Evolutionary conservation across 2,888 invertebrate species (phyloP).

Genomic region (Pteria penguin): DNA sequence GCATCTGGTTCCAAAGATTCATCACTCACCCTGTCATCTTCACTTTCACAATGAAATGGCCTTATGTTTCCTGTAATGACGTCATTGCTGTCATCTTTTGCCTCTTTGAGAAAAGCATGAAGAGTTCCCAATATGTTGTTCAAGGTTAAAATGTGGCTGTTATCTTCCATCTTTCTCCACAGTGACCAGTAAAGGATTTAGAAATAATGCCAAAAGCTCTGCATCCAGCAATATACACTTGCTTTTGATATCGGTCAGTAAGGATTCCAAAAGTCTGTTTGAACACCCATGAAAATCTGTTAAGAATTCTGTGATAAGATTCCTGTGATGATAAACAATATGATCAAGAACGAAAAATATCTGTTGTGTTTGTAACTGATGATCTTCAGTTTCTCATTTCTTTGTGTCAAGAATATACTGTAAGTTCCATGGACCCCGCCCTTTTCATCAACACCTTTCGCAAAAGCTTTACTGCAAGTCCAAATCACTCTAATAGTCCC

Average conservation of each 20-base stretch:
- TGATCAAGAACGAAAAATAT: conserved; percentile 19
- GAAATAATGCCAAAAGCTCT: conserved; percentile 35
- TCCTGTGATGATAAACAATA: conserved; percentile 33
- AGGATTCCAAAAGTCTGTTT: conserved; percentile 32
- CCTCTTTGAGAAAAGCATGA: too few relatives aligned
- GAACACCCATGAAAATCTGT: conserved; percentile 13
- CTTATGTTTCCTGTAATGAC: conserved; percentile 29
- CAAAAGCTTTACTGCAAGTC: conserved; percentile 20
- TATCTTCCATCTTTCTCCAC: too few relatives aligned
- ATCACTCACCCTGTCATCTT: too few relatives aligned
- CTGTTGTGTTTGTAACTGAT: conserved; percentile 15
- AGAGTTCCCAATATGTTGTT: too few relatives aligned
- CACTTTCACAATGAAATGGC: background rate
- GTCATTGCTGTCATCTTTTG: too few relatives aligned
- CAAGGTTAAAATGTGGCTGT: too few relatives aligned
- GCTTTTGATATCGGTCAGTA: conserved; percentile 31
- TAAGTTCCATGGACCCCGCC: conserved; percentile 17
- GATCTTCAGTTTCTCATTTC: conserved; percentile 18
- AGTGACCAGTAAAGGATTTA: conserved; percentile 21
- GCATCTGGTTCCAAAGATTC: conserved; percentile 25
- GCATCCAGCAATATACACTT: conserved; percentile 34
- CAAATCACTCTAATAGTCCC: conserved; percentile 12
- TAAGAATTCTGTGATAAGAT: too few relatives aligned
- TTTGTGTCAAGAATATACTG: conserved; percentile 1
- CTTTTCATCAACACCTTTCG: too few relatives aligned